These are phyloP conservation scores for Diorhabda sublineata DNA, from an alignment of 1,140 invertebrate species.

Conservation along the genomic window DNA sequence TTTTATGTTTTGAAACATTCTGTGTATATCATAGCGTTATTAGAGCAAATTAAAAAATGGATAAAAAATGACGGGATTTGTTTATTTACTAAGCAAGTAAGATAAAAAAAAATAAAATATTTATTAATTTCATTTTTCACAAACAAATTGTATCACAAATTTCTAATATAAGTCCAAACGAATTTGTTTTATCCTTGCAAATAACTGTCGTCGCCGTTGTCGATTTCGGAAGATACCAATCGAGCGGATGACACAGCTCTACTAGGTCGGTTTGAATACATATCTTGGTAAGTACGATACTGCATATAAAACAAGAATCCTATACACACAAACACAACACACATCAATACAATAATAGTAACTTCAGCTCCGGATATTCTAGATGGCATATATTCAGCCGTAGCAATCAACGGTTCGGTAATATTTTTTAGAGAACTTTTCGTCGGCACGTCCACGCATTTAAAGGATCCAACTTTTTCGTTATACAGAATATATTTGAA, in stretches of 20 bases:
- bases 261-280: slow-evolving; percentile 10
- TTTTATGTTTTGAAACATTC: too few species aligned
- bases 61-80: too few species aligned
- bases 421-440: slow-evolving; percentile 4
- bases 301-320: slow-evolving; percentile 37
- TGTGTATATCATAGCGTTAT: too few species aligned
- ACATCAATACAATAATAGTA: slow-evolving; percentile 28
- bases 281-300: slow-evolving; percentile 31
- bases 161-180: background rate
- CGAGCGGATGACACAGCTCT: slow-evolving; percentile 28
- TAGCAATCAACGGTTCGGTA: slow-evolving; percentile 5
- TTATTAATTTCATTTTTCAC: too few species aligned
- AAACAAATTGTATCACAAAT: background rate
- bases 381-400: slow-evolving; percentile 4
- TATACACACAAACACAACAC: slow-evolving; percentile 28
- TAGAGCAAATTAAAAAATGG: too few species aligned
- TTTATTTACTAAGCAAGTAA: too few species aligned
- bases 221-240: slow-evolving; percentile 29
- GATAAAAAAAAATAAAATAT: too few species aligned
- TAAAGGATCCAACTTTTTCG: slow-evolving; percentile 17
- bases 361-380: slow-evolving; percentile 18
- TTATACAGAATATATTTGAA: slow-evolving; percentile 37
- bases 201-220: slow-evolving; percentile 25
- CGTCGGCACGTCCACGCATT: slow-evolving; percentile 28
- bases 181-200: slow-evolving; percentile 14